phyloP scores from a whole-genome alignment of 2,113 vertebrate genomes.

The Zosterops pallidus region DNA sequence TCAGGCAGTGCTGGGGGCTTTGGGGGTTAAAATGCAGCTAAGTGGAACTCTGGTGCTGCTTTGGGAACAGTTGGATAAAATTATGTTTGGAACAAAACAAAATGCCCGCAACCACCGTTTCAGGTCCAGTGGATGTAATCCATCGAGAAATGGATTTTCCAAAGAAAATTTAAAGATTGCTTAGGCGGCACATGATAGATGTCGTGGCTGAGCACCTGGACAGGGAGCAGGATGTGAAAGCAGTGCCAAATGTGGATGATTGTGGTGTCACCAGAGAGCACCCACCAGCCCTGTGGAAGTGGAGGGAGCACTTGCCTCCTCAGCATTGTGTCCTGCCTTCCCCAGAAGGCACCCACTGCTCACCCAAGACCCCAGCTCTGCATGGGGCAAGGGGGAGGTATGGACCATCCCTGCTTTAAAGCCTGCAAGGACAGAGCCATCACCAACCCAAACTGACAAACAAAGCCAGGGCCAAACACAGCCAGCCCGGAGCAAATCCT shows the following conservation, averaged over 20 bases:
- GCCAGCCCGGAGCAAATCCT: background rate
- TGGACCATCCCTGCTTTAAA: background rate
- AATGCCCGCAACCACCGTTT: accelerated
- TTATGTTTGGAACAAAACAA: background rate
- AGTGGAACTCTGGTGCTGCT: accelerated
- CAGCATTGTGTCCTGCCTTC: accelerated
- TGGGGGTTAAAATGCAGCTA: accelerated
- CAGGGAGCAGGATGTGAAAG: background rate
- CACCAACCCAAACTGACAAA: accelerated
- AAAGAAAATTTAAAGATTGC: background rate
- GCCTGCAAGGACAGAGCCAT: background rate
- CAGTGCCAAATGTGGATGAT: too few species aligned
- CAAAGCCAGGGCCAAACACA: background rate
- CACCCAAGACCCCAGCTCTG: background rate
- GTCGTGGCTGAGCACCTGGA: accelerated
- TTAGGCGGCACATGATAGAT: accelerated
- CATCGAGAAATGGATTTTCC: background rate
- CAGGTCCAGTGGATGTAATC: background rate
- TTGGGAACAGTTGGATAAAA: too few species aligned
- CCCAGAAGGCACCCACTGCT: background rate
- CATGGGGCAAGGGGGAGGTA: background rate
- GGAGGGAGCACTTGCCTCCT: background rate
- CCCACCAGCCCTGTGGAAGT: accelerated
- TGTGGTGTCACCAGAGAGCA: background rate
- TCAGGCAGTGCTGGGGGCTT: background rate